A percentile compares a stretch with the other conserved stretches of the same genome.
Evolutionary conservation across 2,888 invertebrate species (phyloP).

Genomic region (Pimpla rufipes): DNA sequence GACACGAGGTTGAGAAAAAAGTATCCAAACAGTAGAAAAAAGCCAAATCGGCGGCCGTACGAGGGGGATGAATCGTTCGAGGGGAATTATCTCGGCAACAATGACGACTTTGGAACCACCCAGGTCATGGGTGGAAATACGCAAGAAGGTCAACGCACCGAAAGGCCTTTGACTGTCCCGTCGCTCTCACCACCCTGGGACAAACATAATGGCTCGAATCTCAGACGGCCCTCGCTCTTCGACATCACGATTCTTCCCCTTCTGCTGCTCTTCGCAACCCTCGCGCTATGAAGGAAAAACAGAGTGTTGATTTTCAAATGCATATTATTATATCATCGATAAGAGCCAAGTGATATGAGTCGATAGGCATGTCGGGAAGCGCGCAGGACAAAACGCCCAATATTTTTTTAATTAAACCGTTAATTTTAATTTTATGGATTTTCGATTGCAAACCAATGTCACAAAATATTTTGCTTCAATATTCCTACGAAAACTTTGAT

Average conservation of each 20-base stretch:
- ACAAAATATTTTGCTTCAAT: background rate
- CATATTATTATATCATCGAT: conserved; percentile 24
- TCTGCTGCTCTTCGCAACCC: conserved; percentile 57
- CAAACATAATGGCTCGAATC: conserved; percentile 74
- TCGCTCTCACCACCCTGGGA: conserved; percentile 81
- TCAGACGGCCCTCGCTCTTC: conserved; percentile 68
- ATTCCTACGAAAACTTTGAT: background rate
- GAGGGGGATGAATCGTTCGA: conserved; percentile 48
- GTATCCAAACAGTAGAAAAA: conserved; percentile 73
- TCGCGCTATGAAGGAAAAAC: conserved; percentile 53
- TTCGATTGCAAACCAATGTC: background rate
- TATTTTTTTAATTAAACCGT: background rate
- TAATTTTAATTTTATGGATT: background rate
- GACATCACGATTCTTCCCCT: conserved; percentile 70
- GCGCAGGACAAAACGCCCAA: conserved; percentile 15
- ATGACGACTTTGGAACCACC: conserved; percentile 80
- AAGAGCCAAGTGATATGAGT: background rate
- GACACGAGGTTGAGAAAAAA: conserved; percentile 78
- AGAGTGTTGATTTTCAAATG: conserved; percentile 15
- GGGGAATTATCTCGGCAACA: conserved; percentile 68
- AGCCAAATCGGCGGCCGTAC: conserved; percentile 67
- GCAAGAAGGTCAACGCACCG: conserved; percentile 81
- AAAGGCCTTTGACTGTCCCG: conserved; percentile 79
- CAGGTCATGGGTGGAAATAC: conserved; percentile 80
- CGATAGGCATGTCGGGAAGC: background rate